Percentiles rank a stretch among this genome's conserved stretches.
Evolutionary conservation across 2,113 vertebrate genomes (phyloP).

Genomic region (Larimichthys polyactis): DNA sequence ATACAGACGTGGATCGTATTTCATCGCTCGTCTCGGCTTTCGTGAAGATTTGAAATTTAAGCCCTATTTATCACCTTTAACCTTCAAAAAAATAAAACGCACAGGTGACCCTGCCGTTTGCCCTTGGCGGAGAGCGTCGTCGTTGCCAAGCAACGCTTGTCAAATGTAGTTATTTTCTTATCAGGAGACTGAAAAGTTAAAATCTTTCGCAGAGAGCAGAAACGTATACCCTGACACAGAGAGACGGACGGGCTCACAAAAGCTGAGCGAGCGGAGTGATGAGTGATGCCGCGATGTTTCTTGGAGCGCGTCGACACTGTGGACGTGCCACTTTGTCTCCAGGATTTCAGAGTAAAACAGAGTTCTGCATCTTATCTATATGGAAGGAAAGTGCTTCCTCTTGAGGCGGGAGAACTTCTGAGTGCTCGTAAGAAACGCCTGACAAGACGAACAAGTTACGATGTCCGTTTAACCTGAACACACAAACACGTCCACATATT

Average conservation of each 20-base stretch:
- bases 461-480: no score
- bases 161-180: neutral
- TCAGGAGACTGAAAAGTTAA: neutral
- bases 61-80: neutral
- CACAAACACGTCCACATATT: no score
- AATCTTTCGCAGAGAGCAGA: neutral
- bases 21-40: neutral
- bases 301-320: neutral
- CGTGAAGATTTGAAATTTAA: neutral
- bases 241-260: neutral
- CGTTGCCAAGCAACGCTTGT: slow-evolving; percentile 9
- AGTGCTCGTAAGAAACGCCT: neutral
- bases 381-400: neutral
- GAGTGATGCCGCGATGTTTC: neutral
- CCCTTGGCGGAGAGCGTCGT: neutral
- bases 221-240: neutral
- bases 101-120: neutral
- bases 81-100: slow-evolving; percentile 3
- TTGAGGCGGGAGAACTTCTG: neutral
- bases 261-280: neutral
- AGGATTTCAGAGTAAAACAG: neutral
- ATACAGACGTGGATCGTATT: neutral
- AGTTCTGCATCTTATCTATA: neutral
- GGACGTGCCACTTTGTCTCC: neutral
- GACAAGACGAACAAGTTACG: no score